Base-by-base conservation (phyloP, 2,113 vertebrate genomes). In the Corythaeola cristata region DNA sequence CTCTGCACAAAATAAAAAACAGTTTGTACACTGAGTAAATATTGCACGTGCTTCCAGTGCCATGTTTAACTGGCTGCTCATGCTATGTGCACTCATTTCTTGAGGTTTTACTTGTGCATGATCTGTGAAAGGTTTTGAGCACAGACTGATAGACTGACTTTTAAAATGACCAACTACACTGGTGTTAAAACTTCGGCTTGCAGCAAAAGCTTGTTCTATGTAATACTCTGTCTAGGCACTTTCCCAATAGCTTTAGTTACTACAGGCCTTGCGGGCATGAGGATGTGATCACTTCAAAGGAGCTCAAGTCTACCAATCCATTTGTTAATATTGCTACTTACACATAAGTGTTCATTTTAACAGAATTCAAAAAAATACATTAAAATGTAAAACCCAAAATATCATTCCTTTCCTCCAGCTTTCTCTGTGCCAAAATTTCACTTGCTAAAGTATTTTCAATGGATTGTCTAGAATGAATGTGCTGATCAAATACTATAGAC, bases 51-150 rank as follows among this genome's bases (percentile, higher is more conserved):
- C 37, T 86, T 78, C 60, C 62, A 68, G 71, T 23, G 74, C 55
- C 23, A 16, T 1, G 4, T 69, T 45, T 49, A 84, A 62, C 39
- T 59, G 72, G 37, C 35, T 27, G 55, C n/a, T 9, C 59, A 17
- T 11, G 55, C 37, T 24, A 15, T 0, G 5, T 52, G 69, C 23
- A 24, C 5, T 72, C 27, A 39, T 69, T 88, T 78, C 58, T 35
- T 9, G 17, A 53, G 66, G 41, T 6, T 14, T 23, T 26, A 37
- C 56, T 59, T 64, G 47, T 8, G 45, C 0, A 0, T 11, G 35
- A 10, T 68, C 47, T 75, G 67, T 2, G 33, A 83, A 82, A 45
- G n/a, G 23, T 62, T 91, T 45, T 49, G 74, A 76, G 78, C 69
- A 59, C 47, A 85, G 85, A 55, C 49, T 19, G n/a, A 55, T 6